Base-by-base conservation (phyloP, 1,140 invertebrate species). In the Helicoverpa zea region DNA sequence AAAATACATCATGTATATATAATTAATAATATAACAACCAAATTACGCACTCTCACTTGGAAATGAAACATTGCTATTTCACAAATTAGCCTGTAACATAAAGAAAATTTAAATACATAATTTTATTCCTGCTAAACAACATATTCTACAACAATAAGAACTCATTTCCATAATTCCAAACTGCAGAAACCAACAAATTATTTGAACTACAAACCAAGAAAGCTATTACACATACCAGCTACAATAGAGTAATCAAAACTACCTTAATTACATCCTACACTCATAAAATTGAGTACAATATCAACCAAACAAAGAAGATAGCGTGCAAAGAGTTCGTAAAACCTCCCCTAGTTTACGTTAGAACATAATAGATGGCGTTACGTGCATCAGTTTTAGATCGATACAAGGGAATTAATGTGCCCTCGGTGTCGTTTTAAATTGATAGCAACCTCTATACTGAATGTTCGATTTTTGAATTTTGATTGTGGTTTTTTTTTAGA, bases 311-410 rank as follows among this genome's bases (percentile, higher is more conserved):
- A 73, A 77, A 77, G 59, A 43, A 14, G 14, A 29, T 76, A 49
- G 75, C 75, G 75, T 77, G 75, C n/a, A n/a, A 54, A 77, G 51
- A 64, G 75, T 77, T 52, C 75, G 47, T 77, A 77, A 77, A 77
- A 77, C 59, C 61, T 77, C 75, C 56, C 61, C 51, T 51, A 51
- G 61, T 77, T 77, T 66, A 64, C 72, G 47, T 75, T 73, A 54
- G 54, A 63, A 23, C 18, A 13, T 76, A 75, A 88, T 76, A 90
- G 88, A 88, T 89, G 89, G 87, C 89, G 88, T 81, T 89, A 85
- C 13, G 12, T 73, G 88, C 83, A 11, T 16, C 18, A 72, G 70
- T 64, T 9, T 14, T 59, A 74, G 56, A 81, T 79, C 79, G 77
- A 81, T 76, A 52, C 12, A n/a, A 47, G 11, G 35, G n/a, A 70